Evolutionary conservation across 2,113 vertebrate genomes (phyloP).

Genomic region (Bufo bufo): DNA sequence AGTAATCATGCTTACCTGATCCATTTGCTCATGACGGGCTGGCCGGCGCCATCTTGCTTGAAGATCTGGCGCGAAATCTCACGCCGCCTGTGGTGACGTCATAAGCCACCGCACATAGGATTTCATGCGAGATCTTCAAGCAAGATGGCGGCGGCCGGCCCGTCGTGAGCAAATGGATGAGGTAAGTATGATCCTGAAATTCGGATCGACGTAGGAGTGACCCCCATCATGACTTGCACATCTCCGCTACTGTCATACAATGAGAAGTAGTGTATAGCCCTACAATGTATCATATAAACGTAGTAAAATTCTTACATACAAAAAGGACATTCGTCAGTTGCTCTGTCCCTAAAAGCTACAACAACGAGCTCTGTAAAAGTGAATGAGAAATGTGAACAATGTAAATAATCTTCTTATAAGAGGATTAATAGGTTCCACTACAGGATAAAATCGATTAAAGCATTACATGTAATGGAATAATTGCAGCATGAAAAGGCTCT

Average conservation of each 20-base stretch:
- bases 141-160: too few relatives aligned
- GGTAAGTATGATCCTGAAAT: too few relatives aligned
- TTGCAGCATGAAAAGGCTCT: slow-evolving; percentile 4
- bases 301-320: not conserved
- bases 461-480: slow-evolving; percentile 28
- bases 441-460: slow-evolving; percentile 23
- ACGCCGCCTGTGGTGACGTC: too few relatives aligned
- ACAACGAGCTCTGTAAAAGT: not conserved
- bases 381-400: slow-evolving; percentile 21
- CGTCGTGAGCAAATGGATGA: too few relatives aligned
- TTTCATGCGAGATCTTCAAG: too few relatives aligned
- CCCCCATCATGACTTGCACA: not conserved
- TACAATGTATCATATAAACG: not conserved
- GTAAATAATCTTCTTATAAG: slow-evolving; percentile 30
- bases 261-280: not conserved
- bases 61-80: too few relatives aligned
- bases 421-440: slow-evolving; percentile 21
- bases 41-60: too few relatives aligned
- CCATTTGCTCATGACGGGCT: too few relatives aligned
- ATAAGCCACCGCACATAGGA: too few relatives aligned
- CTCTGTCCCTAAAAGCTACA: slow-evolving; percentile 1
- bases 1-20: too few relatives aligned
- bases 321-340: not conserved
- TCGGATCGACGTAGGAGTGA: too few relatives aligned
- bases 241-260: not conserved